Evolutionary conservation across 2,797 vertebrate species (phyloP).

Genomic region (Acanthurus leucopareius): DNA sequence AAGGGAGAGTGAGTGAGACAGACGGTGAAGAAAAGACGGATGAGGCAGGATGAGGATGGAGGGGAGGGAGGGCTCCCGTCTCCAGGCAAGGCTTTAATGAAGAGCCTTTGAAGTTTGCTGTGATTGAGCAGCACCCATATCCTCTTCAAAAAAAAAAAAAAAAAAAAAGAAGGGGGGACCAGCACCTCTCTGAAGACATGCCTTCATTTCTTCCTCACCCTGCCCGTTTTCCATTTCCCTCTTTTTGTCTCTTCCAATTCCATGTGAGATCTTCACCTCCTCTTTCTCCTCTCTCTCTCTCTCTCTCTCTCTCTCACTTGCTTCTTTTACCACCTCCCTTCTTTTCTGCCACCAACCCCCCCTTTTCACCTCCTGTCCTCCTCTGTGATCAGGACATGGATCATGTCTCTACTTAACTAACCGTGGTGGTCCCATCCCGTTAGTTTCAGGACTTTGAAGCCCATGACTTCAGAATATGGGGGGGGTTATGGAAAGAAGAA

Average conservation of each 20-base stretch:
- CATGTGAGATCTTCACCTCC: constrained; percentile 44
- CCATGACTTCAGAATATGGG: constrained; percentile 15
- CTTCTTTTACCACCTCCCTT: no score
- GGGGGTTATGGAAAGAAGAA: constrained; percentile 21
- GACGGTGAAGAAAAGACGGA: constrained; percentile 60
- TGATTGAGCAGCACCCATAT: constrained; percentile 73
- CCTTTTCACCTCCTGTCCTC: constrained; percentile 26
- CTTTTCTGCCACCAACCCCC: not conserved
- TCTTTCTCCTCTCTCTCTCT: constrained; percentile 12
- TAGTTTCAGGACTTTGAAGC: constrained; percentile 61
- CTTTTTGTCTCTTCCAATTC: constrained; percentile 57
- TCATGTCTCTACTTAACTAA: constrained; percentile 73
- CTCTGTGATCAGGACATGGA: constrained; percentile 77
- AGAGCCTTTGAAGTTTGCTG: constrained; percentile 78
- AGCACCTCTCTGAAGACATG: constrained; percentile 51
- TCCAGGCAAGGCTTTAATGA: constrained; percentile 79
- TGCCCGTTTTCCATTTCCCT: constrained; percentile 34
- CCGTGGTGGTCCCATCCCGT: constrained; percentile 63
- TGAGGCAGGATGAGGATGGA: constrained; percentile 33
- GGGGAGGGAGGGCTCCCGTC: constrained; percentile 43
- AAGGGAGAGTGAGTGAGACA: constrained; percentile 49
- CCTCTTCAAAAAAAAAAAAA: constrained; percentile 61
- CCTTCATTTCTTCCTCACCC: constrained; percentile 35
- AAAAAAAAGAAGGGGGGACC: constrained; percentile 8
- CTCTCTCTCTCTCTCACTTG: not conserved